These are phyloP conservation scores for Pseudeuparius sepicola DNA, from an alignment of 2,888 invertebrate genomes.

Conservation along the genomic window DNA sequence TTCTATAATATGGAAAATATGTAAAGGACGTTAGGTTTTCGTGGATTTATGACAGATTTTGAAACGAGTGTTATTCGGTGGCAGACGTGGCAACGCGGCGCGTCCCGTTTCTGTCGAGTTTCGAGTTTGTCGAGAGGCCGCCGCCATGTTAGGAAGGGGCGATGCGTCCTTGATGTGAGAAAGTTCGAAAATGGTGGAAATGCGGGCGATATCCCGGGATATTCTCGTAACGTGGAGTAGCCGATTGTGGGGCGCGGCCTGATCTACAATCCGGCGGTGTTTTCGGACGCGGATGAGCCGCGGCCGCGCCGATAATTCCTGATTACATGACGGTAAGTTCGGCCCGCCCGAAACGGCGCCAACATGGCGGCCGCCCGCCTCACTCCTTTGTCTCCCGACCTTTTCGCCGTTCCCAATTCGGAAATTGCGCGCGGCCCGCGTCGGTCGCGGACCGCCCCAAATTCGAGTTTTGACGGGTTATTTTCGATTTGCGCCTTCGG, in stretches of 20 bases:
- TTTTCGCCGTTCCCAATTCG: no score
- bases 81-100: no score
- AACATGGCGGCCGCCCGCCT: slow-evolving; percentile 41
- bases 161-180: slow-evolving; percentile 39
- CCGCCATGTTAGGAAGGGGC: slow-evolving; percentile 47
- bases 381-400: slow-evolving; percentile 28
- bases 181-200: slow-evolving; percentile 41
- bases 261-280: slow-evolving; percentile 39
- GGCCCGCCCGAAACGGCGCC: slow-evolving; percentile 39
- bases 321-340: slow-evolving; percentile 58
- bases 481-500: no score
- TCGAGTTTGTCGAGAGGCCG: no score
- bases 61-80: no score
- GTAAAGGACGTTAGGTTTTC: no score
- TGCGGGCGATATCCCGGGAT: slow-evolving; percentile 42
- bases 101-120: no score
- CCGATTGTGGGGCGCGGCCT: slow-evolving; percentile 41
- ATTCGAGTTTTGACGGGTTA: no score
- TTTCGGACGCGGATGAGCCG: slow-evolving; percentile 47
- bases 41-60: no score
- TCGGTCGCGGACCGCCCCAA: no score
- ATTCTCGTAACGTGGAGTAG: slow-evolving; percentile 45
- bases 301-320: slow-evolving; percentile 49
- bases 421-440: no score
- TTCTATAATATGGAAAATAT: no score